Conservation (phyloP, 2,797 vertebrate species). For the Oreochromis grahami region DNA sequence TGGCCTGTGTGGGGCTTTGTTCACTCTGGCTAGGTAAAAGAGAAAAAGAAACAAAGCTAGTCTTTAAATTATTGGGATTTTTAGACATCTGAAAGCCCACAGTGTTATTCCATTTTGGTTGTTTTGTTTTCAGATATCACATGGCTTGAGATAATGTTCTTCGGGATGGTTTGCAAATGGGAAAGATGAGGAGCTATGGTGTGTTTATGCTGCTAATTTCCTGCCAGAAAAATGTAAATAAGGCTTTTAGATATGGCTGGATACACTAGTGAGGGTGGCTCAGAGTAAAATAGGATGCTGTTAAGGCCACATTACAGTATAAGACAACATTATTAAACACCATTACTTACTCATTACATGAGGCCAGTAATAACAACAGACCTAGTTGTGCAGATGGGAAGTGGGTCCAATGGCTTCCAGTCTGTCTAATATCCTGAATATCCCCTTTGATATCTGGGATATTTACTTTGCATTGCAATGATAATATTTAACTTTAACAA, state of each 20-base stretch:
- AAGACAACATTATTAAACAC: background rate
- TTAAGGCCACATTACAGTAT: background rate
- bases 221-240: background rate
- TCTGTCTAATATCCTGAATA: background rate
- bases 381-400: background rate
- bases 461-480: background rate
- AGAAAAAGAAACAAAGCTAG: background rate
- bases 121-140: slow-evolving; percentile 2
- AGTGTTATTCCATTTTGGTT: background rate
- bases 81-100: background rate
- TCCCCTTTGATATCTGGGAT: background rate
- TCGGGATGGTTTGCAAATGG: background rate
- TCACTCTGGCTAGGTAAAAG: slow-evolving; percentile 16
- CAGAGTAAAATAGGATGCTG: background rate
- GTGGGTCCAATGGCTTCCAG: background rate
- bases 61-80: slow-evolving; percentile 9
- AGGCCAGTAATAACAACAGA: background rate
- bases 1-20: slow-evolving; percentile 34
- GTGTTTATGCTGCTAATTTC: background rate
- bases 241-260: background rate
- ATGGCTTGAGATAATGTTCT: background rate
- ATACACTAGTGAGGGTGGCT: background rate
- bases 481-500: background rate
- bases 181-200: background rate
- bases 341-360: background rate